Evolutionary conservation across 2,113 vertebrate genomes (phyloP).

Genomic region (Columbina picui): DNA sequence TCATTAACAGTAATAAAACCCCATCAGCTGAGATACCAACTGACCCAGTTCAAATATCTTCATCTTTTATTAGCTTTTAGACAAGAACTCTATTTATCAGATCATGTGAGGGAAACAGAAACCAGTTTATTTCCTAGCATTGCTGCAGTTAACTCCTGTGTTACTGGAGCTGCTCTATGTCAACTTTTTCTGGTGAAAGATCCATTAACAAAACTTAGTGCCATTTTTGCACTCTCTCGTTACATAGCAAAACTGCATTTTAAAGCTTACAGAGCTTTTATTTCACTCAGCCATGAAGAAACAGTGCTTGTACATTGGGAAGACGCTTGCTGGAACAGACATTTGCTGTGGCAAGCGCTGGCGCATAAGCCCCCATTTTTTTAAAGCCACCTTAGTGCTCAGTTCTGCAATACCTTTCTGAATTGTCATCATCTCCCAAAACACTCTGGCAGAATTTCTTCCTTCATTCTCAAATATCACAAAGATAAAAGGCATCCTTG

Average conservation of each 20-base stretch:
- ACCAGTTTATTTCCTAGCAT: background rate
- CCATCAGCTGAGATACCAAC: background rate
- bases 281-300: slow-evolving; percentile 10
- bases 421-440: background rate
- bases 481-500: background rate
- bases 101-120: background rate
- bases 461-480: background rate
- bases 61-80: background rate
- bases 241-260: background rate
- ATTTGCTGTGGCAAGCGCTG: background rate
- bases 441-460: background rate
- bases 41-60: background rate
- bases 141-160: background rate
- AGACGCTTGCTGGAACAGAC: background rate
- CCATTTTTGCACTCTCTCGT: background rate
- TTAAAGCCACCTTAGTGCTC: background rate
- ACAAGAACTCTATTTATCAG: background rate
- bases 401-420: background rate
- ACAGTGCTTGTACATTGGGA: background rate
- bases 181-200: background rate
- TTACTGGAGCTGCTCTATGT: background rate
- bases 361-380: background rate
- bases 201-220: background rate
- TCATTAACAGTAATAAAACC: background rate
- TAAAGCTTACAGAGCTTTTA: background rate